Base-by-base conservation (phyloP, 1,140 invertebrate species). In the Drosophila lowei region DNA sequence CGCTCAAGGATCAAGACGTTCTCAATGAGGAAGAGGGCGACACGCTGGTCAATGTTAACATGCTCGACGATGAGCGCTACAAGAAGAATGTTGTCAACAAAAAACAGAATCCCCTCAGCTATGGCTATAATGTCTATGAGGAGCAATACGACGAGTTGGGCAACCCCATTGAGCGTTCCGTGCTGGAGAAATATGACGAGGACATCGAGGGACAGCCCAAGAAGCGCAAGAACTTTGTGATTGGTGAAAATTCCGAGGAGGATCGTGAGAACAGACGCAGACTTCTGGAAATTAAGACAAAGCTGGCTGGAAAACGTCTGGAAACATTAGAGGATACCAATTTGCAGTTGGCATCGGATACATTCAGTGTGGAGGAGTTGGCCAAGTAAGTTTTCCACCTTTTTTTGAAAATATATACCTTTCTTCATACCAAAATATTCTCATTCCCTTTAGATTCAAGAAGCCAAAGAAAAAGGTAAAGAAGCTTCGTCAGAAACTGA, bases 171-270 rank as follows among this genome's bases (percentile, higher is more conserved):
- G 79, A 95, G 90, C 93, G 95, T 92, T 89, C 93, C 84, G 90
- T 98, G 16, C 93, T 99, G 6, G 92, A 95, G 63, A 99, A 99
- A 93, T 99, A 99, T 92, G 98, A 99, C 92, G 98, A 99, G 90
- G 98, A 99, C 92, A 96, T 99, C 46, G 94, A 96, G 48, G 97
- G 97, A 2, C 91, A 92, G 42, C 78, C 83, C 0, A 93, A 94
- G 72, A 95, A 96, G 80, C 94, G 94, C 58, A 94, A 95, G 47
- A 95, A 94, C 47, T 99, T 99, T 93, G 91, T 94, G 42, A 93
- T 99, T 68, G 97, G 97, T 53, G 92, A 93, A 63, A 91, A 86
- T 38, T 25, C 92, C 3, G 92, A 92, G 54, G 64, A 92, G 18
- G 93, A 93, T 74, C 90, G 92, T 46, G 91, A 91, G 21, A 92